Base-by-base conservation (phyloP, 2,888 invertebrate species). In the Aphodius granarius region DNA sequence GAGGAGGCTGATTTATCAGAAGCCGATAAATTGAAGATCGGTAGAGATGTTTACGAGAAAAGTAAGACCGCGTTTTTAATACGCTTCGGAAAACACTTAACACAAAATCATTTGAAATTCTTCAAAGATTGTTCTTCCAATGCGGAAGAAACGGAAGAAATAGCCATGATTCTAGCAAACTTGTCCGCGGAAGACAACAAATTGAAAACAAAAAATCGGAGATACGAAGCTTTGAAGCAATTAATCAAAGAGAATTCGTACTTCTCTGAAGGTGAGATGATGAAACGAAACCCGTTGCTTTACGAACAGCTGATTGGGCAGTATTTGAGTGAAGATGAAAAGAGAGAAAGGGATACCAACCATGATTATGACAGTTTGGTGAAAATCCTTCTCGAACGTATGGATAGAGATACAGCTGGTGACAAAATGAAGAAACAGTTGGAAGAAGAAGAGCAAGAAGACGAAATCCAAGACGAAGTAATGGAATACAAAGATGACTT, bases 231-330 rank as follows among this genome's bases (percentile, higher is more conserved):
- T 0, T 87, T 97, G 83, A 91, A 94, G 82, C 89, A 92, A 82
- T 86, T 97, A 79, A 88, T 94, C 63, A 88, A 90, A 72, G 91
- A 92, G 78, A 89, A 91, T 80, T 89, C 90, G 21, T 98, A 97
- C 86, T 98, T 98, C 83, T 94, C 94, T 84, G 97, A 98, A 85
- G 92, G 91, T 77, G 95, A 96, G 89, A 98, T 98, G 98, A 95
- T 96, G 92, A 93, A 92, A 80, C 88, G 98, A 77, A 95, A 97
- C 86, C 98, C 98, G 0, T 89, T 95, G 73, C 87, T 98, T 0
- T 98, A 96, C 87, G 95, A 98, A 79, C 94, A 97, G 83, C 88
- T 98, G 80, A 90, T 98, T 66, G 98, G 97, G 0, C 94, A 94
- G 83, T 97, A 94, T 86, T 86, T 97, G 79, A 92, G 94, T 2